phyloP scores from a whole-genome alignment of 2,113 vertebrate genomes.

The Aspiorhynchus laticeps region DNA sequence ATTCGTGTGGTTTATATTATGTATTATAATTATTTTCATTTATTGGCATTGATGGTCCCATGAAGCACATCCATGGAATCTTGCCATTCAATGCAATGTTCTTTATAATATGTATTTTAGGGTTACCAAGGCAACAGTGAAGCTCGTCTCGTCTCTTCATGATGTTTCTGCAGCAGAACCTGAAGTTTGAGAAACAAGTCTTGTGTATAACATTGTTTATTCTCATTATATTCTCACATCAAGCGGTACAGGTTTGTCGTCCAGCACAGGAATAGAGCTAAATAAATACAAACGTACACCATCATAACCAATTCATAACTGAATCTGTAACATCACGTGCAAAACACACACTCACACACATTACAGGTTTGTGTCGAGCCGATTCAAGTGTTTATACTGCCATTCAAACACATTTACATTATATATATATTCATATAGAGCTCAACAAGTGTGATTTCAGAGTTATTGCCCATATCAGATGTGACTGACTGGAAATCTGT shows the following conservation, averaged over 20 bases:
- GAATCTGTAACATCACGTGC: conserved; percentile 12
- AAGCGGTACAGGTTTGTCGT: neutral
- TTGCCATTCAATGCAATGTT: too few species aligned
- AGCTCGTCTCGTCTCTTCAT: too few species aligned
- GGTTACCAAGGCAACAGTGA: too few species aligned
- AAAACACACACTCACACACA: conserved; percentile 50
- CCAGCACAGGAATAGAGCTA: conserved; percentile 44
- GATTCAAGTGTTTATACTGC: conserved; percentile 1
- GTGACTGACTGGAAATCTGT: neutral
- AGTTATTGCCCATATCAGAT: conserved; percentile 16
- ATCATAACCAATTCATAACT: neutral
- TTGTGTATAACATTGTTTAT: too few species aligned
- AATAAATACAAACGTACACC: neutral
- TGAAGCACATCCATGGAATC: too few species aligned
- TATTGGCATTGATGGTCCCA: too few species aligned
- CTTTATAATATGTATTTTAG: too few species aligned
- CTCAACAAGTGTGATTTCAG: neutral
- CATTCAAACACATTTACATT: neutral
- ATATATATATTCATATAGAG: neutral
- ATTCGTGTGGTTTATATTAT: too few species aligned
- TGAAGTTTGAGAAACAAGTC: too few species aligned
- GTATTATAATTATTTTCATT: too few species aligned
- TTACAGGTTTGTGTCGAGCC: neutral
- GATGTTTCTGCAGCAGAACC: too few species aligned
- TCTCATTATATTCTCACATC: conserved; percentile 38